Base-by-base conservation (phyloP, 2,113 vertebrate species). In the Sylvietta virens region DNA sequence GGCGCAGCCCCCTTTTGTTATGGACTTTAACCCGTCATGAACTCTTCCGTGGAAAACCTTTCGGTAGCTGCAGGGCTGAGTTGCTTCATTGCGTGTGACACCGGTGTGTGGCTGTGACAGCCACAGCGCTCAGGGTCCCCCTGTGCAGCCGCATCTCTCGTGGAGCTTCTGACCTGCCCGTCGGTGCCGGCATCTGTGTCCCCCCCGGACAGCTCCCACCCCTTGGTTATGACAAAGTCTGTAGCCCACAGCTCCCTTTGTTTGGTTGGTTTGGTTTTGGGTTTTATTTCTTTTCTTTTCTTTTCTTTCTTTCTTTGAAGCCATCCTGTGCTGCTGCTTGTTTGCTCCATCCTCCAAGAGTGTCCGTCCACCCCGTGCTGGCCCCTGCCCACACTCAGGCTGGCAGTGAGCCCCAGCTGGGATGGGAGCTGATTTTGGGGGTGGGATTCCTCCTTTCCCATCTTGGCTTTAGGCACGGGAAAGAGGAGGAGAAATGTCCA, bases 241-340 rank as follows among this genome's bases (percentile, higher is more conserved):
- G 37, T 92, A 66, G 85, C 83, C 56, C 82, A 33, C 48, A 26
- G 84, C 50, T 94, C 88, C 40, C 56, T 78, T 70, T 37, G 76
- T 17, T 91, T 28, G 39, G 37, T 95, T 69, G 27, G 23, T 77
- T 83, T 48, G 10, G 40, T 39, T 80, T 61, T n/a, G 8, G 7
- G n/a, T n/a, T 37, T 21, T 44, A 1, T 20, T 50, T n/a, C 24
- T 37, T 37, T 28, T 8, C n/a, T 13, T n/a, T 51, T n/a, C 9
- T 13, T 69, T 31, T 8, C 21, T 81, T 77, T 44, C 77, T 95
- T 94, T 91, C 61, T 91, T 90, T 92, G 51, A 64, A 74, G 57
- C 94, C 97, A 95, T 94, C 70, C 80, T 92, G 80, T 95, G 94
- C 94, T 90, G 81, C 94, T 87, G 71, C 90, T 92, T 90, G 92